Evolutionary conservation across 2,797 vertebrate species (phyloP), one percentile per base, ranked within the genome.

Genomic region (Lithobates pipiens): DNA sequence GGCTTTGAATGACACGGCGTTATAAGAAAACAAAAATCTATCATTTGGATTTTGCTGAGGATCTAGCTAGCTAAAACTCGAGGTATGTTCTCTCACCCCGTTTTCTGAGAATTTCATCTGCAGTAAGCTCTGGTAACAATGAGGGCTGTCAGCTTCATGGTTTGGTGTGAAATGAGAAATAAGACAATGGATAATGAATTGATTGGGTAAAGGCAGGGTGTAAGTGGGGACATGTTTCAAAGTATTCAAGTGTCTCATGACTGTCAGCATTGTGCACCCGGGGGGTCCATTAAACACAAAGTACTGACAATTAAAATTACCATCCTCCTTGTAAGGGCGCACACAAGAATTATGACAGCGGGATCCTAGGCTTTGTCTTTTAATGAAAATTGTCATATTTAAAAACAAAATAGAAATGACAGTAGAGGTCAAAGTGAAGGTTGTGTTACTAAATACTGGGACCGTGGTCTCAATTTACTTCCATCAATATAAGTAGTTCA

Each of bases 131-230:
- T 36, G 67, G 67, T 71, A 70, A 76, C 68, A 57, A 61, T 32
- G 69, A 46, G 11, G 74, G 42, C n/a, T 77, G 63, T 39, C 44
- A 46, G 76, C 34, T 63, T 63, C 34, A 71, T 18, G 10, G 50
- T 13, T 44, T 7, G 61, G 18, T 82, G 32, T 61, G 36, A 34
- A 73, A 74, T 36, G 29, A 57, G 46, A 72, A 50, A 25, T 27
- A 50, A 84, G 80, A 42, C 70, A 73, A 69, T 76, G 71, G 72
- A 69, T 73, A 82, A 65, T 74, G 80, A 74, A 82, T 73, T 57
- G 25, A 25, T 29, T 6, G 44, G 46, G 71, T 61, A 61, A 61
- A 61, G 54, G 54, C 54, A 36, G 65, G 34, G 76, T 25, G 46
- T 46, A 80, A n/a, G 42, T 2, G 70, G 32, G 18, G 46, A 71